phyloP scores from a whole-genome alignment of 2,113 vertebrate genomes.

The Morone saxatilis region DNA sequence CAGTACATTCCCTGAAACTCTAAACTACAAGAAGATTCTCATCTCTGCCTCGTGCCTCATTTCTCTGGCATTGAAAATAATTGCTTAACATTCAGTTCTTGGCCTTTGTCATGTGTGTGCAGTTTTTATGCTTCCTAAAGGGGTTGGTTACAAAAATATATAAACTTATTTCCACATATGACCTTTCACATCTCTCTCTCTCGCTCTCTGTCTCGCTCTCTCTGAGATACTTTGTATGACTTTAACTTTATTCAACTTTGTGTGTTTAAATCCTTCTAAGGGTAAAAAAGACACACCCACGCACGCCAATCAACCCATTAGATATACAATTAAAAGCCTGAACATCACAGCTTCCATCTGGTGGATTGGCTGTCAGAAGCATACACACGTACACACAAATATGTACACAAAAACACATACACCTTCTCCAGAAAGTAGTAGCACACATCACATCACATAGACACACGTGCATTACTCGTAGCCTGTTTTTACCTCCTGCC shows the following conservation, averaged over 20 bases:
- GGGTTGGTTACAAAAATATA: background rate
- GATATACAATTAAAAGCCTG: constrained; percentile 67
- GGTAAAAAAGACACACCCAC: constrained; percentile 37
- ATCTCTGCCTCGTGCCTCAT: background rate
- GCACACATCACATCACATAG: constrained; percentile 22
- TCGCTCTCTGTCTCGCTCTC: background rate
- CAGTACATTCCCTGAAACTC: background rate
- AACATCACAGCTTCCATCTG: constrained; percentile 74
- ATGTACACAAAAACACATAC: background rate
- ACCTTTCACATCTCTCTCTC: background rate
- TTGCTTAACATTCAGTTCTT: background rate
- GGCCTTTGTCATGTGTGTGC: background rate
- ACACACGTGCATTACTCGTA: constrained; percentile 10
- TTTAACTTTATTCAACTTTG: constrained; percentile 46
- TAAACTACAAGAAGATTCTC: background rate
- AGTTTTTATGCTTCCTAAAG: background rate
- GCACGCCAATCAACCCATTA: constrained; percentile 53
- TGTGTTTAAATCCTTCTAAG: constrained; percentile 25
- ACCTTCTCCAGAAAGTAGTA: constrained; percentile 41
- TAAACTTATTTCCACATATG: background rate
- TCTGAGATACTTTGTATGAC: constrained; percentile 1
- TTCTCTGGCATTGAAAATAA: constrained; percentile 6
- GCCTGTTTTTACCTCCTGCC: constrained; percentile 35
- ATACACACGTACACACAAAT: constrained; percentile 7
- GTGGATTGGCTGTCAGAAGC: constrained; percentile 43